Percentiles rank a stretch among this genome's conserved stretches.
These are phyloP conservation scores for Poecilia latipinna DNA, from an alignment of 2,113 vertebrate genomes.

Conservation along the genomic window DNA sequence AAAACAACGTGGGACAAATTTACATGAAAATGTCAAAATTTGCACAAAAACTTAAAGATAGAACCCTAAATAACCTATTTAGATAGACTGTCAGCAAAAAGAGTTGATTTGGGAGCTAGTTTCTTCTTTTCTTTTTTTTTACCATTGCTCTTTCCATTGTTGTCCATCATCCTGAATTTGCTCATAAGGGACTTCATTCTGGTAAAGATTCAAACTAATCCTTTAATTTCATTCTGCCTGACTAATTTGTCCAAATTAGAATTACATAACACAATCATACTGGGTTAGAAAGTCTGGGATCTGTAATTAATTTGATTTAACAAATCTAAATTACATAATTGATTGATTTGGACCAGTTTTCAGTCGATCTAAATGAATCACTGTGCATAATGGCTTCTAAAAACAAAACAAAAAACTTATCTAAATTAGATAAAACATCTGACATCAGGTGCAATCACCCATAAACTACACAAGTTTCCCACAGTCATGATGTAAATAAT, in stretches of 20 bases:
- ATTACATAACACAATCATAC: not conserved
- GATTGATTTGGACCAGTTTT: not conserved
- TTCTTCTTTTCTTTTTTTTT: not conserved
- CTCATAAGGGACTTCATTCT: not conserved
- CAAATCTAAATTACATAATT: not conserved
- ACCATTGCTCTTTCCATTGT: not conserved
- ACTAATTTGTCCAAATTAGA: not conserved
- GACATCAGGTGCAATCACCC: constrained; percentile 16
- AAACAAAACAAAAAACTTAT: not conserved
- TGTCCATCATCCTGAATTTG: not conserved
- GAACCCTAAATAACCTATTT: too few relatives aligned
- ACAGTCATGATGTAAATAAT: constrained; percentile 38
- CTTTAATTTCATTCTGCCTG: not conserved
- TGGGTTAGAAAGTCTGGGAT: not conserved
- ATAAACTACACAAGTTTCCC: constrained; percentile 49
- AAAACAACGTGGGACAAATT: too few relatives aligned
- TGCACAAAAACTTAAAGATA: too few relatives aligned
- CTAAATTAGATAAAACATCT: constrained; percentile 34
- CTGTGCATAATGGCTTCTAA: not conserved
- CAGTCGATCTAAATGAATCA: not conserved
- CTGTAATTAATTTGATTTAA: not conserved
- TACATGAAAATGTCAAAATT: too few relatives aligned
- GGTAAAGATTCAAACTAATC: not conserved
- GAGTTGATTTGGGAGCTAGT: too few relatives aligned
- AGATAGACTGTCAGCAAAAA: too few relatives aligned